Percentiles rank a stretch among this genome's conserved stretches.
phyloP scores from a whole-genome alignment of 2,113 vertebrate genomes.

The Ochotona princeps region DNA sequence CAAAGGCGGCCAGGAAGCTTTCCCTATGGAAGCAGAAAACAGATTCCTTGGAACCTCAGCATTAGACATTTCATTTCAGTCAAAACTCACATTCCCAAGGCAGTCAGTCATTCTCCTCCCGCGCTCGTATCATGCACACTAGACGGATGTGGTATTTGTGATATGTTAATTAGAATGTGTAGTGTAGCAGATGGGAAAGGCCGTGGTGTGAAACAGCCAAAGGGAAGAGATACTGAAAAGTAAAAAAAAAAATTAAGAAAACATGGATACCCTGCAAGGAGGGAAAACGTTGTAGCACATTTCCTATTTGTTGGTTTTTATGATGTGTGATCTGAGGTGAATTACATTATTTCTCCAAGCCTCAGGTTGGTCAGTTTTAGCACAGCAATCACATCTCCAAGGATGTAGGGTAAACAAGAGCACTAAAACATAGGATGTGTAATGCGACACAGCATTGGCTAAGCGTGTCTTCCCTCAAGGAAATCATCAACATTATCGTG shows the following conservation, averaged over 20 bases:
- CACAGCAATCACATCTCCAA: fast-evolving
- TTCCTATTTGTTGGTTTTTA: background rate
- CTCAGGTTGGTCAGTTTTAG: too few species aligned
- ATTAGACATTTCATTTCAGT: background rate
- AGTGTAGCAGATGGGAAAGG: background rate
- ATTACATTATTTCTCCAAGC: background rate
- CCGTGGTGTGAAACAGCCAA: background rate
- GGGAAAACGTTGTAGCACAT: background rate
- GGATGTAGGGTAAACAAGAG: fast-evolving
- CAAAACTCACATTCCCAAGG: background rate
- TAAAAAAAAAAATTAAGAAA: background rate
- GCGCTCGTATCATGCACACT: background rate
- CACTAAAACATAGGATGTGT: background rate
- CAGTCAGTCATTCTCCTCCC: background rate
- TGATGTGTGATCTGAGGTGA: background rate
- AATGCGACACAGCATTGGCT: background rate
- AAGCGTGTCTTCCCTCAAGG: background rate
- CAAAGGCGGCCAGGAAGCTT: background rate
- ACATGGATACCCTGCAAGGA: background rate
- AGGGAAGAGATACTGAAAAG: background rate
- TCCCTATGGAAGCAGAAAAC: background rate
- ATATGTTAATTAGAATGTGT: background rate
- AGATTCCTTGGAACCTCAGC: background rate
- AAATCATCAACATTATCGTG: background rate
- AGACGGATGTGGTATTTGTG: background rate